Conservation (phyloP, 2,113 vertebrate genomes). For the human (Homo sapiens) region DNA sequence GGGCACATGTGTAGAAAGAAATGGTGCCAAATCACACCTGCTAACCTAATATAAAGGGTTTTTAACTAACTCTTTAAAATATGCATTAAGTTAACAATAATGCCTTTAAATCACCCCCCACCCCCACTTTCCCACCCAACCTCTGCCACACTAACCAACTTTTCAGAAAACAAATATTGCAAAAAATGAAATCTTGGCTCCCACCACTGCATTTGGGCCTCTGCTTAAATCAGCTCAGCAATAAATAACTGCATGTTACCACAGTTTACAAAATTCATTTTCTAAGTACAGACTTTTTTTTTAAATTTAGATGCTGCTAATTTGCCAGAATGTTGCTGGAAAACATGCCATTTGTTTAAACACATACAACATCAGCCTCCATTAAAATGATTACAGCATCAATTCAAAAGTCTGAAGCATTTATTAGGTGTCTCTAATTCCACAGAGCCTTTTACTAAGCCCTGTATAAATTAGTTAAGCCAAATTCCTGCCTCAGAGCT, state of each 20-base stretch:
- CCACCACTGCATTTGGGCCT: slow-evolving; percentile 38
- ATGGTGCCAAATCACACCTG: slow-evolving; percentile 65
- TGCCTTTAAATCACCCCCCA: slow-evolving; percentile 57
- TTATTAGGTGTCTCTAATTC: slow-evolving; percentile 69
- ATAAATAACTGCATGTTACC: slow-evolving; percentile 49
- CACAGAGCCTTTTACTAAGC: slow-evolving; percentile 50
- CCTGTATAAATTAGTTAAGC: slow-evolving; percentile 5
- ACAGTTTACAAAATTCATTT: slow-evolving; percentile 64
- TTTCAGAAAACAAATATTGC: slow-evolving; percentile 55
- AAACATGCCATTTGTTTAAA: slow-evolving; percentile 72
- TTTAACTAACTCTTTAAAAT: slow-evolving; percentile 69
- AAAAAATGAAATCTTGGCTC: slow-evolving; percentile 58
- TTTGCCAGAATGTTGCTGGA: slow-evolving; percentile 72
- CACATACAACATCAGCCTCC: slow-evolving; percentile 48
- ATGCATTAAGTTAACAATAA: slow-evolving; percentile 71
- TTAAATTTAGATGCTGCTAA: slow-evolving; percentile 73
- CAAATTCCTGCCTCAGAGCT: slow-evolving; percentile 5
- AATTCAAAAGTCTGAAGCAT: slow-evolving; percentile 58
- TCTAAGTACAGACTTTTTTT: slow-evolving; percentile 47
- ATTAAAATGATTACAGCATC: slow-evolving; percentile 61
- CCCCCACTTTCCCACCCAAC: neutral
- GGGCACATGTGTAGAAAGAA: slow-evolving; percentile 51
- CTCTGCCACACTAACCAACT: slow-evolving; percentile 54
- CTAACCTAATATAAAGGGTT: slow-evolving; percentile 47
- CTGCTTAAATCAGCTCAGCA: slow-evolving; percentile 16